Percentiles rank a stretch among this genome's conserved stretches.
Evolutionary conservation across 2,113 vertebrate species (phyloP).

Genomic region (Antechinus stuartii): DNA sequence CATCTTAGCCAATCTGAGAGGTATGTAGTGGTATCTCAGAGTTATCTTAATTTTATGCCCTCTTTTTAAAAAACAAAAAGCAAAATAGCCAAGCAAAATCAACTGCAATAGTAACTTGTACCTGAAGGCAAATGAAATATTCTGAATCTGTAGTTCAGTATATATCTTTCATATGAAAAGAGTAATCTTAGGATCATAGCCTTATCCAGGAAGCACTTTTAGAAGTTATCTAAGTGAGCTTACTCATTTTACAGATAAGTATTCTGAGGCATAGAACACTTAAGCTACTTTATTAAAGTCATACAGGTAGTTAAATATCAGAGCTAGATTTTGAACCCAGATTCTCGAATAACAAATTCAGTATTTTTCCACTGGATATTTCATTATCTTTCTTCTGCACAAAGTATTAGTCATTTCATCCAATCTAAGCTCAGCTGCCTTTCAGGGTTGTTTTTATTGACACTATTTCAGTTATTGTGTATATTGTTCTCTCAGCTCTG

Average conservation of each 20-base stretch:
- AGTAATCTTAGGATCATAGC: background rate
- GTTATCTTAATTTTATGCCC: too few relatives aligned
- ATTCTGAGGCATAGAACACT: background rate
- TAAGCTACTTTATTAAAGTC: background rate
- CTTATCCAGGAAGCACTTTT: background rate
- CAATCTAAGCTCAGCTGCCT: background rate
- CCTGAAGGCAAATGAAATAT: background rate
- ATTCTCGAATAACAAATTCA: background rate
- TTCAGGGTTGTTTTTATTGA: background rate
- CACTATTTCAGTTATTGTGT: background rate
- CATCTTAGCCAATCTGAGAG: too few relatives aligned
- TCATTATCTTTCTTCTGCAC: background rate
- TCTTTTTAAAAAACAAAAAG: too few relatives aligned
- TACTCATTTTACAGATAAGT: too few relatives aligned
- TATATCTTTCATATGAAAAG: background rate
- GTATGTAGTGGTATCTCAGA: too few relatives aligned
- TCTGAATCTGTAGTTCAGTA: background rate
- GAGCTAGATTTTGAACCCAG: background rate
- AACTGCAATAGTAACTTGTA: too few relatives aligned
- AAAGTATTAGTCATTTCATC: background rate
- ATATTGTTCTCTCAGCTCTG: background rate
- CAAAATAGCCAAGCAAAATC: too few relatives aligned
- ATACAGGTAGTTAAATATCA: background rate
- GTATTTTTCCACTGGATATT: background rate
- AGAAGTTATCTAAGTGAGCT: background rate